Conservation (phyloP, 2,113 vertebrate genomes). For the Calidris pygmaea region DNA sequence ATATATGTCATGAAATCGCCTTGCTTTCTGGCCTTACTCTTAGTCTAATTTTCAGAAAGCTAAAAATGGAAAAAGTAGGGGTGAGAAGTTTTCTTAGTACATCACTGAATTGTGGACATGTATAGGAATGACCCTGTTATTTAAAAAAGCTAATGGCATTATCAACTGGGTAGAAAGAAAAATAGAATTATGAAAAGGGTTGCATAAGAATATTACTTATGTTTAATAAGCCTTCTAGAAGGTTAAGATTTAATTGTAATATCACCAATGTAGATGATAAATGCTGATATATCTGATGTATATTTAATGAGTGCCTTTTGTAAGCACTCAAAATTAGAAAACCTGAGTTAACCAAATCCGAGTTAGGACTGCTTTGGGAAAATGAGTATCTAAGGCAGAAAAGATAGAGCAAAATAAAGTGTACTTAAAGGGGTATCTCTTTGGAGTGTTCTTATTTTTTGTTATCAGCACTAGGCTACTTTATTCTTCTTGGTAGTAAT, state of each 20-base stretch:
- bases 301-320: background rate
- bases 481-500: background rate
- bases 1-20: background rate
- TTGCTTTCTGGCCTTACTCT: background rate
- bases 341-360: background rate
- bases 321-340: background rate
- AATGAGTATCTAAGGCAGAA: background rate
- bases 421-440: background rate
- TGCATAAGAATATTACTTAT: background rate
- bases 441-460: background rate
- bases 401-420: background rate
- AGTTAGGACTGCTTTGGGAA: background rate
- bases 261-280: background rate
- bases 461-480: background rate
- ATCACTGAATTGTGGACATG: background rate
- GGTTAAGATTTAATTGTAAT: slow-evolving; percentile 5
- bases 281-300: background rate
- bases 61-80: background rate
- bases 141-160: slow-evolving; percentile 22
- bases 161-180: background rate
- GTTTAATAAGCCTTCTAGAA: background rate
- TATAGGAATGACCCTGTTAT: background rate
- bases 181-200: background rate
- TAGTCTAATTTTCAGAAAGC: background rate
- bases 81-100: background rate